Evolutionary conservation across 2,888 invertebrate species (phyloP).

Genomic region (Noctua janthe): DNA sequence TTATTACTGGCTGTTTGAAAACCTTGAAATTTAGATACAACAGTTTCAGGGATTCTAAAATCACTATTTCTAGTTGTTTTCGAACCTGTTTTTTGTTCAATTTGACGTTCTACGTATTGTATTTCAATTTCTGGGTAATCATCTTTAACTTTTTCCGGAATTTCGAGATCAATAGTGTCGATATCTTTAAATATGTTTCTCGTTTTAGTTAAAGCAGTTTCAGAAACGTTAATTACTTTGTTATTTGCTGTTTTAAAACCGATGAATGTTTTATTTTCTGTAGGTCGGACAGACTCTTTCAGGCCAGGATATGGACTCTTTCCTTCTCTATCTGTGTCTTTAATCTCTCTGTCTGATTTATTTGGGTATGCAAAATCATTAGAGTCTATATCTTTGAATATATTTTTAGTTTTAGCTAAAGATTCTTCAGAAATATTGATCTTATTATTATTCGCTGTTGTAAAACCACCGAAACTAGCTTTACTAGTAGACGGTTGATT

Average conservation of each 20-base stretch:
- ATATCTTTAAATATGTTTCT: slow-evolving; percentile 74
- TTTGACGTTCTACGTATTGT: not conserved
- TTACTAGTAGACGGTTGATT: slow-evolving; percentile 31
- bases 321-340: not conserved
- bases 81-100: no score
- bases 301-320: slow-evolving; percentile 8
- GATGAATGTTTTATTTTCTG: slow-evolving; percentile 11
- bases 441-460: slow-evolving; percentile 47
- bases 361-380: slow-evolving; percentile 2
- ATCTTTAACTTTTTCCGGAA: slow-evolving; percentile 1
- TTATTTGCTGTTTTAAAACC: slow-evolving; percentile 74
- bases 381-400: slow-evolving; percentile 51
- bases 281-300: not conserved
- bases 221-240: slow-evolving; percentile 70
- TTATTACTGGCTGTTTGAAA: slow-evolving; percentile 81
- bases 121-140: slow-evolving; percentile 18
- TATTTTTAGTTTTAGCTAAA: slow-evolving; percentile 33
- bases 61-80: slow-evolving; percentile 11
- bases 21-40: slow-evolving; percentile 57
- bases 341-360: not conserved
- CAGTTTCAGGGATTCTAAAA: slow-evolving; percentile 14
- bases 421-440: slow-evolving; percentile 29
- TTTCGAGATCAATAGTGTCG: slow-evolving; percentile 34
- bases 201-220: slow-evolving; percentile 72
- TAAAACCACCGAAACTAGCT: slow-evolving; percentile 27